These are phyloP conservation scores for Crax fasciolata DNA, from an alignment of 2,797 vertebrate species.

Conservation along the genomic window DNA sequence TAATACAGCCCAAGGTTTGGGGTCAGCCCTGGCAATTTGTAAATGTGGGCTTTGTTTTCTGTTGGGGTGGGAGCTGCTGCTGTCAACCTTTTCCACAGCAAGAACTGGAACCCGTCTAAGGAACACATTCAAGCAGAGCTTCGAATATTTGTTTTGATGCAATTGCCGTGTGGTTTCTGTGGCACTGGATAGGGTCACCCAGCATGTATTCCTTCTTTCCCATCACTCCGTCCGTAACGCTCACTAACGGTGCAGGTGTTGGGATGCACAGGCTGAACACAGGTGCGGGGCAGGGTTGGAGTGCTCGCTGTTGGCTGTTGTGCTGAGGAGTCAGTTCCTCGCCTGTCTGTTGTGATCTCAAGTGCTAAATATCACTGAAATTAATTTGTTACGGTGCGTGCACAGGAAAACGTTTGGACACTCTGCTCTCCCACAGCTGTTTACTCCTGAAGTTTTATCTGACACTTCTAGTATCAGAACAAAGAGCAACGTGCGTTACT, in stretches of 20 bases:
- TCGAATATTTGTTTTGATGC: not conserved
- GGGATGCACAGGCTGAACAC: no score
- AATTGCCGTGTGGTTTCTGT: not conserved
- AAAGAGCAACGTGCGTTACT: conserved; percentile 62
- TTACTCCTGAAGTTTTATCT: conserved; percentile 18
- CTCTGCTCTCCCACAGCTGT: not conserved
- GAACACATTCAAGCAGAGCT: not conserved
- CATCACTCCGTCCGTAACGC: not conserved
- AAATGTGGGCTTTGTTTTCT: conserved; percentile 24
- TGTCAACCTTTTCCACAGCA: not conserved
- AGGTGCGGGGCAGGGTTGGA: no score
- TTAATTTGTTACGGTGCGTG: conserved; percentile 47
- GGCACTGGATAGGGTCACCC: not conserved
- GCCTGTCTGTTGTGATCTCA: not conserved
- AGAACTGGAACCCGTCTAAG: not conserved
- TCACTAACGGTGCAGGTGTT: no score
- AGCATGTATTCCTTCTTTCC: not conserved
- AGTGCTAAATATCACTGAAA: conserved; percentile 50
- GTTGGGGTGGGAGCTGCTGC: not conserved
- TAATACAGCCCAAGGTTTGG: conserved; percentile 13
- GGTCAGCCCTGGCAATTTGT: conserved; percentile 10
- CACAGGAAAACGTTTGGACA: conserved; percentile 70
- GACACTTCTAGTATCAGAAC: conserved; percentile 6
- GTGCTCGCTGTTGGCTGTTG: not conserved
- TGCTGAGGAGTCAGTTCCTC: conserved; percentile 47